Percentiles rank a stretch among this genome's conserved stretches.
These are phyloP conservation scores for Trypoxylus dichotomus DNA, from an alignment of 1,140 invertebrate species.

Conservation along the genomic window DNA sequence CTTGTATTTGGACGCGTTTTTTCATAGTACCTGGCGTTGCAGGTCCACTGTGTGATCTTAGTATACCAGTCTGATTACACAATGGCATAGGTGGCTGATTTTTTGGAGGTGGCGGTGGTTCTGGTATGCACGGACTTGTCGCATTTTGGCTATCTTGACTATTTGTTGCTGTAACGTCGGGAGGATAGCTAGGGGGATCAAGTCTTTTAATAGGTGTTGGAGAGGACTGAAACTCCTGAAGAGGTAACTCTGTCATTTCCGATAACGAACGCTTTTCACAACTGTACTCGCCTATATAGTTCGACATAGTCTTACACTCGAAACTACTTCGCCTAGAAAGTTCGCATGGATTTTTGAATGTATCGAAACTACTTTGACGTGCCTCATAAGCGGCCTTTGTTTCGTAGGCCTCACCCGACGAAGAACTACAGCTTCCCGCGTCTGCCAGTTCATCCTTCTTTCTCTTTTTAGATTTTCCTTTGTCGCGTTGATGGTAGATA, in stretches of 20 bases:
- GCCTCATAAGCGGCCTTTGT: constrained; percentile 60
- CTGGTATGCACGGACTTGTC: constrained; percentile 63
- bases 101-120: constrained; percentile 70
- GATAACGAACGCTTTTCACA: constrained; percentile 64
- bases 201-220: constrained; percentile 60
- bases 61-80: constrained; percentile 60
- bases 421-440: constrained; percentile 64
- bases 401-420: constrained; percentile 61
- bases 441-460: constrained; percentile 74
- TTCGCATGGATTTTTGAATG: constrained; percentile 45
- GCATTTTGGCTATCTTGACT: constrained; percentile 52
- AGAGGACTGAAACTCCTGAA: constrained; percentile 67
- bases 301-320: constrained; percentile 56
- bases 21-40: constrained; percentile 70
- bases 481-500: constrained; percentile 88
- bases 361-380: constrained; percentile 60
- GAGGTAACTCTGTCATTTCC: constrained; percentile 66
- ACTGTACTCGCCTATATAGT: constrained; percentile 65
- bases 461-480: constrained; percentile 60
- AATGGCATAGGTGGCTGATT: constrained; percentile 55
- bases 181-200: constrained; percentile 58
- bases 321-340: constrained; percentile 36
- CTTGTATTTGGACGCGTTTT: constrained; percentile 84
- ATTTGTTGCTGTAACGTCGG: constrained; percentile 50
- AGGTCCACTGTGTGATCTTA: constrained; percentile 58